Conservation (phyloP, 1,140 invertebrate species). For the Plutomurus gul region DNA sequence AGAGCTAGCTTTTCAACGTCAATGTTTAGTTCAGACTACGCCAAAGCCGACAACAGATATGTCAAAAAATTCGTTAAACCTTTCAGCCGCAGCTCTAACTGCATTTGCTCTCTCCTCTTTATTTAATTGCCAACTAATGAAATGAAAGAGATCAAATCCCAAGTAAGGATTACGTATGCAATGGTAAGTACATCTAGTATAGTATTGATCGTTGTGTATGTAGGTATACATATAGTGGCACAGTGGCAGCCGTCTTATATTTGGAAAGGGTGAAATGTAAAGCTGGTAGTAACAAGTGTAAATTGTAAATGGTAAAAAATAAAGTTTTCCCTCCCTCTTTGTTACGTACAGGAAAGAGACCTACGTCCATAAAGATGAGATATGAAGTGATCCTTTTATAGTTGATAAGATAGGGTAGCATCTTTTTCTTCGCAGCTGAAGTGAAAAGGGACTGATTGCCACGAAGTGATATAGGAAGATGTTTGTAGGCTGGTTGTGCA, state of each 20-base stretch:
- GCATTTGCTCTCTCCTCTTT: too few relatives aligned
- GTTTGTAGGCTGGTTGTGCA: background rate
- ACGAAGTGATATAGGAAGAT: background rate
- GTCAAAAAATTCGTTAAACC: too few relatives aligned
- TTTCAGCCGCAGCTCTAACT: too few relatives aligned
- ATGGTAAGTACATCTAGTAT: too few relatives aligned
- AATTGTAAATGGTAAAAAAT: too few relatives aligned
- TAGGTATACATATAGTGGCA: too few relatives aligned
- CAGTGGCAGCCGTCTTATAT: too few relatives aligned
- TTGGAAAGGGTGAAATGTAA: too few relatives aligned
- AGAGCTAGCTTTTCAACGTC: background rate
- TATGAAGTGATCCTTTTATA: slow-evolving; percentile 22
- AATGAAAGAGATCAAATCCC: background rate
- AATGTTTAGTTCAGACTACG: too few relatives aligned
- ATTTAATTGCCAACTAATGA: too few relatives aligned
- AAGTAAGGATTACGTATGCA: background rate
- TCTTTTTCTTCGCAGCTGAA: background rate
- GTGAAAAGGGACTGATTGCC: slow-evolving; percentile 24
- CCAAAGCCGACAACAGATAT: too few relatives aligned
- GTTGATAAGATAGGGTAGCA: background rate
- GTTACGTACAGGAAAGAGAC: background rate
- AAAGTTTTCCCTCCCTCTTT: background rate
- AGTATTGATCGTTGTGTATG: background rate
- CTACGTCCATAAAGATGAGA: slow-evolving; percentile 15
- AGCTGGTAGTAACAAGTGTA: too few relatives aligned